Conservation (phyloP, 2,797 vertebrate species). For the Geotrypetes seraphini region DNA sequence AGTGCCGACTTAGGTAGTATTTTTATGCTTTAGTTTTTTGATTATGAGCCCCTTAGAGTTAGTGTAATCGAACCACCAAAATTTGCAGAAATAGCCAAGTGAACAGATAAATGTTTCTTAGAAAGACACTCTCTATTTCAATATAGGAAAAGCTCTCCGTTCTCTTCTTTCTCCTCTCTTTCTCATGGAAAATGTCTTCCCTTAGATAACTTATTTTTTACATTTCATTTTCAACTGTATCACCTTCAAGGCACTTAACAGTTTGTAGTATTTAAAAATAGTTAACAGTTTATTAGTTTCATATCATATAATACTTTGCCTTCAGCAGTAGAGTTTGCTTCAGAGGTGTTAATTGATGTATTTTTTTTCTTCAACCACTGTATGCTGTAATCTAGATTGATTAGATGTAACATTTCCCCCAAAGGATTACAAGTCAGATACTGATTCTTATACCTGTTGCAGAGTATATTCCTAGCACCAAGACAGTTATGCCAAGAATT, state of each 20-base stretch:
- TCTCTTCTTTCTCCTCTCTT: rapidly evolving
- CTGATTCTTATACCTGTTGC: background rate
- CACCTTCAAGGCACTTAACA: background rate
- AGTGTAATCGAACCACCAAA: too few species aligned
- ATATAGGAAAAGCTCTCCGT: too few species aligned
- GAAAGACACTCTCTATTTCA: too few species aligned
- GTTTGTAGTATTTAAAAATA: conserved; percentile 5
- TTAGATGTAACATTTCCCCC: background rate
- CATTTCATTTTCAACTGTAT: background rate
- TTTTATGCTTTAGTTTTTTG: too few species aligned
- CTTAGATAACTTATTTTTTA: rapidly evolving
- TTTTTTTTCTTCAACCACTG: background rate
- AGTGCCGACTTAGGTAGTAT: too few species aligned
- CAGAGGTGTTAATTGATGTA: background rate
- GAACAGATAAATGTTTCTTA: too few species aligned
- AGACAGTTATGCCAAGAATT: too few species aligned
- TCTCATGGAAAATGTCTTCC: too few species aligned
- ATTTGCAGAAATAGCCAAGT: too few species aligned
- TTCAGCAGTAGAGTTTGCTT: background rate
- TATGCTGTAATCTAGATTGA: background rate
- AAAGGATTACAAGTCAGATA: background rate
- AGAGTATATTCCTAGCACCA: too few species aligned
- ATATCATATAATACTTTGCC: conserved; percentile 1
- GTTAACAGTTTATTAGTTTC: background rate
- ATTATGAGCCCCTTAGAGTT: too few species aligned